phyloP scores from a whole-genome alignment of 1,140 invertebrate species.

The Drusus annulatus region DNA sequence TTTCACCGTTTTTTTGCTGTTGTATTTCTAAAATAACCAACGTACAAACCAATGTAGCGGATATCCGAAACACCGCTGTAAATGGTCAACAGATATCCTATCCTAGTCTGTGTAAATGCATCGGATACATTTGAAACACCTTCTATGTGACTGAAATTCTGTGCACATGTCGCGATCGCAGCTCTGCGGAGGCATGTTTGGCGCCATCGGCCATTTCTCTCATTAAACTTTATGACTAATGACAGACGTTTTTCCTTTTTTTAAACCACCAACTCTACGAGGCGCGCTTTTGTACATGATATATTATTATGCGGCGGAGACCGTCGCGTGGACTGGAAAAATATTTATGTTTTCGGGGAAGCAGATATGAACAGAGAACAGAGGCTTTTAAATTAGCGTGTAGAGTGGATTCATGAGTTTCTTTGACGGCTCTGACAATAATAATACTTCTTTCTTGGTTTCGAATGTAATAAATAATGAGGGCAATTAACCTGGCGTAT shows the following conservation, averaged over 20 bases:
- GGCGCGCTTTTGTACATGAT: neutral
- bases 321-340: conserved; percentile 5
- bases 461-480: no score
- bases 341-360: conserved; percentile 6
- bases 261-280: neutral
- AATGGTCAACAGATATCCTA: neutral
- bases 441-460: no score
- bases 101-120: neutral
- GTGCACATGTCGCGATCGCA: neutral
- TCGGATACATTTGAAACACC: neutral
- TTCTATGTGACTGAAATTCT: neutral
- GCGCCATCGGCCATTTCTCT: conserved; percentile 14
- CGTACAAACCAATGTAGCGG: neutral
- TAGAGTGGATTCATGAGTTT: no score
- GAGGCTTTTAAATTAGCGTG: no score
- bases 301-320: neutral
- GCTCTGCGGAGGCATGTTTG: neutral
- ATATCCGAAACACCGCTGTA: conserved; percentile 8
- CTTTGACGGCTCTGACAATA: no score
- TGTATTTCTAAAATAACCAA: no score
- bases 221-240: conserved; percentile 15
- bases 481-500: no score
- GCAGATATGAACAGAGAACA: no score
- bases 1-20: no score
- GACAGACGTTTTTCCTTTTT: neutral